Base-by-base conservation (phyloP, 2,888 invertebrate species). In the Maniola hyperantus region DNA sequence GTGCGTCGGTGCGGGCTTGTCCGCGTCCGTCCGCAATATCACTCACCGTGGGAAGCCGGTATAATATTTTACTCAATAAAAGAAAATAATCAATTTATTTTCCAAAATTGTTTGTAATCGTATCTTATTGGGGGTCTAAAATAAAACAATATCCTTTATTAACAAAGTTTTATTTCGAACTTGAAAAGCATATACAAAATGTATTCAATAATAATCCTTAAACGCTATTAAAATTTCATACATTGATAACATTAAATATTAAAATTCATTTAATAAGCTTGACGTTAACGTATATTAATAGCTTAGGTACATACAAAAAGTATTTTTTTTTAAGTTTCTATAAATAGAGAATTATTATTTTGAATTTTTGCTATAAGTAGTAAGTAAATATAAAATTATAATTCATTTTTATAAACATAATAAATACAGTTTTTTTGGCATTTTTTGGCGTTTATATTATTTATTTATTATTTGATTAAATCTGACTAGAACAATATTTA, bases 101-200 rank as follows among this genome's bases (percentile, higher is more conserved):
- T n/a, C n/a, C n/a, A n/a, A n/a, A n/a, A n/a, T n/a, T n/a, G n/a
- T n/a, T n/a, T 26, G 26, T 26, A 2, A 26, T 26, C 2, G 26
- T 39, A 8, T 8, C 48, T 18, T 1, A 48, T 18, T 10, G 33
- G 8, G 8, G 15, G 15, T 48, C 59, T 36, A 7, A 65, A 73
- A 70, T 74, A 65, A 77, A 74, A 77, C 73, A 74, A 55, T 65
- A 66, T 71, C 68, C 8, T 46, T 75, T 63, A 71, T 72, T 76
- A 78, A 76, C 76, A 77, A 77, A 74, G 11, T 73, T 74, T 66
- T 72, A 72, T 76, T 76, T 77, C 72, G 72, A 75, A 76, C 72
- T 75, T 74, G 59, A 77, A 77, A 77, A 78, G 73, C 74, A 71
- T 79, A 71, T 79, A 78, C 72, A 77, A 77, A 76, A 75, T 70